Evolutionary conservation across 2,113 vertebrate genomes (phyloP).

Genomic region (Planiliza haematocheilus): DNA sequence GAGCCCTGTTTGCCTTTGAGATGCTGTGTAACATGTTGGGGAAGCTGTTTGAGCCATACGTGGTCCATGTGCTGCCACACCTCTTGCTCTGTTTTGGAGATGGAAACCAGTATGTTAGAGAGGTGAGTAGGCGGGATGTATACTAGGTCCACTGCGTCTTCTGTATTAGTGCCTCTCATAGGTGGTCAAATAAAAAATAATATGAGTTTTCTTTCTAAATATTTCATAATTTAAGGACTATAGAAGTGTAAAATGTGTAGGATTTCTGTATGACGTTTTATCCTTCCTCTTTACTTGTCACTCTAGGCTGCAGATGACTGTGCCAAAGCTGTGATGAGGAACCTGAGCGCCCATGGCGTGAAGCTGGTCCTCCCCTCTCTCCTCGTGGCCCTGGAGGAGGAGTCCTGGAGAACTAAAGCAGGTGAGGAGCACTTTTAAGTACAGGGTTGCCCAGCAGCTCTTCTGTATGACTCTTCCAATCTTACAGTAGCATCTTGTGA

Average conservation of each 20-base stretch:
- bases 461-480: background rate
- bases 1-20: conserved; percentile 97
- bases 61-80: conserved; percentile 97
- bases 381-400: conserved; percentile 95
- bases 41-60: conserved; percentile 97
- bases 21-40: conserved; percentile 99
- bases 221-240: too few species aligned
- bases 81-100: conserved; percentile 97
- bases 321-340: conserved; percentile 99
- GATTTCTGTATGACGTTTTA: too few species aligned
- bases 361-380: conserved; percentile 97
- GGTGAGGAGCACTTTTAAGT: conserved; percentile 77
- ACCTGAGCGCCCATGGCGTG: conserved; percentile 97
- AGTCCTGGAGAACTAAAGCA: conserved; percentile 99
- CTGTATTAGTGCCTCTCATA: background rate
- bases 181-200: background rate
- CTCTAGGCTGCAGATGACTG: conserved; percentile 97
- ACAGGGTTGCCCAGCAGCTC: background rate
- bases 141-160: background rate
- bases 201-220: too few species aligned
- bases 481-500: background rate
- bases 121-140: conserved; percentile 83
- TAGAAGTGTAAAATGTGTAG: too few species aligned
- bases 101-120: conserved; percentile 97
- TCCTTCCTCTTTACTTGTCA: background rate